Evolutionary conservation across 1,140 invertebrate genomes (phyloP).

Genomic region (Sycophila sp.): DNA sequence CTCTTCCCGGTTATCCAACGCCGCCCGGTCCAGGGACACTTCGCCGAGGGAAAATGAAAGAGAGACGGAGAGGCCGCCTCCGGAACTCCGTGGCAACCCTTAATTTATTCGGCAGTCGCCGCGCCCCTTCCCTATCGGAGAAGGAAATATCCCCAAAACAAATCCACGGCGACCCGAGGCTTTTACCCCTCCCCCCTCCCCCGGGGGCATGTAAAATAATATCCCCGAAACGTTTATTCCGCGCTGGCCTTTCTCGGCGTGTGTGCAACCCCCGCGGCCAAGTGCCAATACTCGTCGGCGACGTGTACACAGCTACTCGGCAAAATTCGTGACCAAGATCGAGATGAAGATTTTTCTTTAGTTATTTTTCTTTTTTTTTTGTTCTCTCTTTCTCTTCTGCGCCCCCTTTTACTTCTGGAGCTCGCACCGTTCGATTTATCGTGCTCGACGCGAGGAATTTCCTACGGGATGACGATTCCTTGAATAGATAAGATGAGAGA

Average conservation of each 20-base stretch:
- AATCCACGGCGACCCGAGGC: conserved; percentile 23
- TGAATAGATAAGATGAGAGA: conserved; percentile 35
- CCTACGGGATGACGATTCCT: not conserved
- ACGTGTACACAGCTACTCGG: no score
- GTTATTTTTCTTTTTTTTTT: not conserved
- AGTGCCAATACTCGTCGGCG: conserved; percentile 42
- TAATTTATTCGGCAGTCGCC: conserved; percentile 52
- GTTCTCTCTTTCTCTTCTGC: not conserved
- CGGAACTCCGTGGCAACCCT: conserved; percentile 41
- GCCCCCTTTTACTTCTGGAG: no score
- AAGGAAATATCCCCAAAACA: conserved; percentile 26
- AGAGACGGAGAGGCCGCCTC: no score
- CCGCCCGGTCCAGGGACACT: no score
- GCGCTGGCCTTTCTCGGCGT: conserved; percentile 42
- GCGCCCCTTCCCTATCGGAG: conserved; percentile 42
- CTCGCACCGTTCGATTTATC: conserved; percentile 1
- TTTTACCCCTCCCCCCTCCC: conserved; percentile 38
- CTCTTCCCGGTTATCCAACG: no score
- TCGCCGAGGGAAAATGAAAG: not conserved
- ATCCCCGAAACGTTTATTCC: conserved; percentile 44
- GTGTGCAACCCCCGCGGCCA: conserved; percentile 20
- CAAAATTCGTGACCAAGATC: no score
- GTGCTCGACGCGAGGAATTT: not conserved
- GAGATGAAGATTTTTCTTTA: not conserved
- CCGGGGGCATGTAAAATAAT: conserved; percentile 60